Evolutionary conservation across 2,113 vertebrate genomes (phyloP).

Genomic region (Misgurnus mizolepis): DNA sequence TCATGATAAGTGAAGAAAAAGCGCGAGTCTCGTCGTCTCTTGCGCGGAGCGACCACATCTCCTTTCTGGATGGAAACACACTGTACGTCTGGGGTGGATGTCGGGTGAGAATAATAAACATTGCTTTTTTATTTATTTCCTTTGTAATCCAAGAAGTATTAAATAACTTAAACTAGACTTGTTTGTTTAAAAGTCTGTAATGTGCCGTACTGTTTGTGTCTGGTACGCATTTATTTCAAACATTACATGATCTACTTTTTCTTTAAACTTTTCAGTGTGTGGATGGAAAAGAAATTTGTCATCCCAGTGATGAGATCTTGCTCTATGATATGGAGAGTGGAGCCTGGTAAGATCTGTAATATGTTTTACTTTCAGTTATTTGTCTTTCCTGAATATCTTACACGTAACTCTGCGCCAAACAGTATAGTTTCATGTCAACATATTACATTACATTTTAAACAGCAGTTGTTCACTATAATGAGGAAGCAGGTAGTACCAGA

Average conservation of each 20-base stretch:
- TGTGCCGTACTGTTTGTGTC: too few species aligned
- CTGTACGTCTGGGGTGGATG: slow-evolving; percentile 92
- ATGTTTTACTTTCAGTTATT: neutral
- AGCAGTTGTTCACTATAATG: neutral
- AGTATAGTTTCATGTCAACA: neutral
- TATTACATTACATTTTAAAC: neutral
- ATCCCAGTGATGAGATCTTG: slow-evolving; percentile 92
- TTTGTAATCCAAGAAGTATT: too few species aligned
- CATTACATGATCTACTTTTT: neutral
- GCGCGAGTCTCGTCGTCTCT: slow-evolving; percentile 64
- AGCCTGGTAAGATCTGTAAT: slow-evolving; percentile 77
- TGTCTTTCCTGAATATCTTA: neutral
- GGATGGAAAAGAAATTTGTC: slow-evolving; percentile 82
- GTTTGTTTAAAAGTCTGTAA: too few species aligned
- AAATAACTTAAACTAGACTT: too few species aligned
- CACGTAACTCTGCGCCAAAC: neutral
- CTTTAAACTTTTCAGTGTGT: slow-evolving; percentile 74
- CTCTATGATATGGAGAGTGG: slow-evolving; percentile 87
- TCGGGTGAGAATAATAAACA: slow-evolving; percentile 77
- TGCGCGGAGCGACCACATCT: slow-evolving; percentile 88
- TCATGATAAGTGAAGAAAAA: neutral
- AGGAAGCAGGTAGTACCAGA: neutral
- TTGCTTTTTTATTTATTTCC: neutral
- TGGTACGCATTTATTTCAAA: too few species aligned
- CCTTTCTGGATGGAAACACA: slow-evolving; percentile 78